A percentile compares a stretch with the other conserved stretches of the same genome.
Evolutionary conservation across 2,113 vertebrate species (phyloP).

Genomic region (Aplodontia rufa): DNA sequence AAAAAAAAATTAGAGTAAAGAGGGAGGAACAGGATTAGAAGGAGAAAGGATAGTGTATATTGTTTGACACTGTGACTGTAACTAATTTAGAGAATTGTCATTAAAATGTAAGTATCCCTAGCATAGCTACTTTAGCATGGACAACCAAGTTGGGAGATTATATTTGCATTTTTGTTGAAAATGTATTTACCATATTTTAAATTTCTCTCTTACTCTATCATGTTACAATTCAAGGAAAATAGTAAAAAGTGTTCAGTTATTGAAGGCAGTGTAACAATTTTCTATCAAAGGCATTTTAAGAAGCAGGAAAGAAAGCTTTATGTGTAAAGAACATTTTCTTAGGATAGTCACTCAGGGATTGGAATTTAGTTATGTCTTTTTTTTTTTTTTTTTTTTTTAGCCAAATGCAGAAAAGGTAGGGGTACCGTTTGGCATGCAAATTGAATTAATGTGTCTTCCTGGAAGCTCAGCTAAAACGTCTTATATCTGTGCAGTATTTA

Average conservation of each 20-base stretch:
- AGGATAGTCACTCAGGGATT: not conserved
- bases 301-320: not conserved
- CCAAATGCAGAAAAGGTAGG: not conserved
- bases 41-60: not conserved
- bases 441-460: constrained; percentile 55
- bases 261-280: not conserved
- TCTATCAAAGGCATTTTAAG: not conserved
- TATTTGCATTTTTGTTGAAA: not conserved
- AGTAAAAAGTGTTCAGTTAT: not conserved
- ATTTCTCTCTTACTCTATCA: not conserved
- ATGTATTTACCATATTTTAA: not conserved
- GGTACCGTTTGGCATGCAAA: not conserved
- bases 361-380: constrained; percentile 60
- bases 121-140: not conserved
- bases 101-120: not conserved
- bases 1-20: too few species aligned
- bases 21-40: not conserved
- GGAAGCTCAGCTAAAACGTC: constrained; percentile 57
- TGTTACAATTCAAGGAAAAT: not conserved
- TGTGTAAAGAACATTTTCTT: constrained; percentile 14
- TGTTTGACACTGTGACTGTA: not conserved
- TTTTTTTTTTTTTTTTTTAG: not conserved
- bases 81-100: not conserved
- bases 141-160: not conserved
- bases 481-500: constrained; percentile 44